Conservation (phyloP, 64 coral and sea anemone genomes). For the Montipora capricornis region DNA sequence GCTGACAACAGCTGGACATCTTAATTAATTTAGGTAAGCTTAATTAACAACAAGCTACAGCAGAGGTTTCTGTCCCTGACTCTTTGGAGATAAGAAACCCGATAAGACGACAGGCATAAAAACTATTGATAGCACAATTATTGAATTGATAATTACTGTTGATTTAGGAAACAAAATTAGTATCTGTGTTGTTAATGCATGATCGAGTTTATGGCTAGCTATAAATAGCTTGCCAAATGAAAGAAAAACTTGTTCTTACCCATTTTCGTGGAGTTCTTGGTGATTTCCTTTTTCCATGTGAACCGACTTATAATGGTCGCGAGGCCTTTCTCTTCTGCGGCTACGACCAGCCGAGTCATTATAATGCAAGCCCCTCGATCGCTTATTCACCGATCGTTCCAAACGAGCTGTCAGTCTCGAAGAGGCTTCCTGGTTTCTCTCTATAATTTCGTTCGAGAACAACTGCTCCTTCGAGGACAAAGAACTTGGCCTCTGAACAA, state of each 20-base stretch:
- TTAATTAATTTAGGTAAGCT: too few species aligned
- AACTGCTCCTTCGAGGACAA: constrained; percentile 63
- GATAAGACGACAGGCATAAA: neutral
- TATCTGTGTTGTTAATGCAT: neutral
- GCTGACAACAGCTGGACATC: neutral
- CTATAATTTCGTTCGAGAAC: constrained; percentile 63
- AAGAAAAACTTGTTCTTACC: neutral
- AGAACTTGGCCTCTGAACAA: constrained; percentile 56
- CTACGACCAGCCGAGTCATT: constrained; percentile 32
- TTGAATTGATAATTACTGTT: neutral
- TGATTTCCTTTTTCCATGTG: constrained; percentile 39
- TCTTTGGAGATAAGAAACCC: neutral
- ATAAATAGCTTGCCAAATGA: neutral
- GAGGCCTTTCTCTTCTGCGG: constrained; percentile 28
- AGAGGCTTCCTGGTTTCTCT: constrained; percentile 76
- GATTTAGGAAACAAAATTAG: neutral
- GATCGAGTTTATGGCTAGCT: neutral
- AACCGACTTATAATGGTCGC: neutral
- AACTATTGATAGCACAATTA: neutral
- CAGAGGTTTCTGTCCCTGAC: neutral
- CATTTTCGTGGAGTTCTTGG: constrained; percentile 7
- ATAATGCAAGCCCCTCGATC: constrained; percentile 67
- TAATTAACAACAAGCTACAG: too few species aligned
- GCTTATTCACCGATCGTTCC: constrained; percentile 90
- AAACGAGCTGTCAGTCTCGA: constrained; percentile 81